These are phyloP conservation scores for Thysanoteuthis rhombus DNA, from an alignment of 2,888 invertebrate genomes.

Conservation along the genomic window DNA sequence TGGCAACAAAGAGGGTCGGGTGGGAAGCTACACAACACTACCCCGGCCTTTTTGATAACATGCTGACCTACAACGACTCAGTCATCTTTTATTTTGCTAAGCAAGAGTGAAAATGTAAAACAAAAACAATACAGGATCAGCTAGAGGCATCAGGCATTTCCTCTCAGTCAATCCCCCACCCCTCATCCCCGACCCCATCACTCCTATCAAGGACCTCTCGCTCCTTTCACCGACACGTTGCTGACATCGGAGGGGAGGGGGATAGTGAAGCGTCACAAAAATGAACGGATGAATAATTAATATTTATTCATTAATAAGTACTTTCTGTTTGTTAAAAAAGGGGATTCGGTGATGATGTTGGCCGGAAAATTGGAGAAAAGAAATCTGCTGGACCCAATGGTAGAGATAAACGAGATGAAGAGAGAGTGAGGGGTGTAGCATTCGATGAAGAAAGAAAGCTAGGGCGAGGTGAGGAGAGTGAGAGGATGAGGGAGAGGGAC, in stretches of 20 bases:
- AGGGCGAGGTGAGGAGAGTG: background rate
- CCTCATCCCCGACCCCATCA: background rate
- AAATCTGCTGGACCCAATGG: background rate
- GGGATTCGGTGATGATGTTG: background rate
- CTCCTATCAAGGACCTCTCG: rapidly evolving
- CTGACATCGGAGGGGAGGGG: too few relatives aligned
- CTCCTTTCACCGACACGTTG: background rate
- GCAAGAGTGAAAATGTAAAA: background rate
- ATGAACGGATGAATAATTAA: background rate
- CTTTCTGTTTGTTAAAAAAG: background rate
- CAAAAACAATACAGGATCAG: background rate
- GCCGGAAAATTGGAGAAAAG: background rate
- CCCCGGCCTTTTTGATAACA: background rate
- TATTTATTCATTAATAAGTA: background rate
- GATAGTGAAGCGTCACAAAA: background rate
- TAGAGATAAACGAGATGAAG: background rate
- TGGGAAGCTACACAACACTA: background rate
- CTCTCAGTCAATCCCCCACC: background rate
- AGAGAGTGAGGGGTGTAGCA: background rate
- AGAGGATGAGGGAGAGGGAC: too few relatives aligned
- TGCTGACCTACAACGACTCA: background rate
- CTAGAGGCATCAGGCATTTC: background rate
- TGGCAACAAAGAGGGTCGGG: background rate
- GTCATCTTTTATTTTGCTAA: conserved; percentile 12
- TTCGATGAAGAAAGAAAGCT: background rate